Percentiles rank a stretch among this genome's conserved stretches.
These are phyloP conservation scores for Rhabdomys dilectus DNA, from an alignment of 2,113 vertebrate species.

Conservation along the genomic window DNA sequence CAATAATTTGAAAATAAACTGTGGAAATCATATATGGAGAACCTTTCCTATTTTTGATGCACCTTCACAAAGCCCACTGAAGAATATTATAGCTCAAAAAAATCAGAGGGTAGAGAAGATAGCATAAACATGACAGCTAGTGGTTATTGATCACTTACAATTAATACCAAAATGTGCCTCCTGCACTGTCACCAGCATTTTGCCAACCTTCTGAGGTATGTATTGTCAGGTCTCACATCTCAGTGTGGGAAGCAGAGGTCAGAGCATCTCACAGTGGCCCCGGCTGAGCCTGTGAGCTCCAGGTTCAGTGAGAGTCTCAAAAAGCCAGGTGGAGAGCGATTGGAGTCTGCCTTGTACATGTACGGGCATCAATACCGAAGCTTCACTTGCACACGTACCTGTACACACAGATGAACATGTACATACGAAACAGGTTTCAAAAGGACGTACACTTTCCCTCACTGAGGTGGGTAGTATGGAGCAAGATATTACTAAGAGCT, in stretches of 20 bases:
- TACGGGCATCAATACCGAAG: too few species aligned
- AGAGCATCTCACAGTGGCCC: background rate
- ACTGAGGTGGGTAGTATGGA: background rate
- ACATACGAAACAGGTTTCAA: background rate
- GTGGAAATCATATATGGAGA: background rate
- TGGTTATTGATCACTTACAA: background rate
- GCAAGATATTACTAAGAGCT: too few species aligned
- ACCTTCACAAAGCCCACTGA: background rate
- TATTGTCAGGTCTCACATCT: background rate
- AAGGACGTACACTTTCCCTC: background rate
- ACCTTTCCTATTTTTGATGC: background rate
- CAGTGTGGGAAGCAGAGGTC: background rate
- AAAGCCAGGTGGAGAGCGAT: too few species aligned
- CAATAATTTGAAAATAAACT: background rate
- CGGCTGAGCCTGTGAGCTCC: background rate
- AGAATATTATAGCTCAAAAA: background rate
- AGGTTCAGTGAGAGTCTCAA: background rate
- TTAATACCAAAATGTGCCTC: background rate
- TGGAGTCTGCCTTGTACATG: background rate
- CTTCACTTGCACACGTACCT: background rate
- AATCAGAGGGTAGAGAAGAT: background rate
- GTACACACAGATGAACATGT: background rate
- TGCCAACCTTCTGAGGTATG: background rate
- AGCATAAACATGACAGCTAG: background rate
- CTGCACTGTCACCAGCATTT: background rate